These are phyloP conservation scores for Riptortus pedestris DNA, from an alignment of 1,140 invertebrate species.

Conservation along the genomic window DNA sequence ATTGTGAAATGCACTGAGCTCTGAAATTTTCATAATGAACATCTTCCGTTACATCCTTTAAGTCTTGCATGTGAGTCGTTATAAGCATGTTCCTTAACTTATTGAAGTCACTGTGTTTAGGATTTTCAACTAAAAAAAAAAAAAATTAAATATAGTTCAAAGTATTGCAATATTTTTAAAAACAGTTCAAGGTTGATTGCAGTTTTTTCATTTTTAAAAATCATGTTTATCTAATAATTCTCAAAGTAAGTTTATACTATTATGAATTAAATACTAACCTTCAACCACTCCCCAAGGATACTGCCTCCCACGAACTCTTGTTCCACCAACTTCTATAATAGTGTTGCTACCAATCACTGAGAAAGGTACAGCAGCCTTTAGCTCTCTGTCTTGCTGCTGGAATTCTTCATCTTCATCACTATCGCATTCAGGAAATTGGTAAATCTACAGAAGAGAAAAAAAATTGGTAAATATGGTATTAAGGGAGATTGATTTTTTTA, in stretches of 20 bases:
- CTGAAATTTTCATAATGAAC: conserved; percentile 95
- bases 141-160: conserved; percentile 10
- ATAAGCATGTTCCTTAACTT: conserved; percentile 94
- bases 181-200: neutral
- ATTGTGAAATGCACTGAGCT: conserved; percentile 79
- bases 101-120: conserved; percentile 94
- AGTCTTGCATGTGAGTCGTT: conserved; percentile 88
- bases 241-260: too few species aligned
- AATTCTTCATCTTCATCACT: conserved; percentile 89
- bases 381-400: conserved; percentile 77
- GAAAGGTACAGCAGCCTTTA: conserved; percentile 88
- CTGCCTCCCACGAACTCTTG: conserved; percentile 75
- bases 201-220: too few species aligned
- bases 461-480: too few species aligned
- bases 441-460: conserved; percentile 49
- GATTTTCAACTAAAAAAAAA: conserved; percentile 74
- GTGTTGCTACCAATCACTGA: conserved; percentile 93
- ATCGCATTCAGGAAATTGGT: conserved; percentile 94
- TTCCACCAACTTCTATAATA: conserved; percentile 81
- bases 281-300: conserved; percentile 98
- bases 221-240: too few species aligned
- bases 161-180: neutral
- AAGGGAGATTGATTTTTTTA: too few species aligned
- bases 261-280: too few species aligned
- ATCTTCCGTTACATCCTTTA: conserved; percentile 89